These are phyloP conservation scores for Poecile montanus DNA, from an alignment of 2,797 vertebrate genomes.

Conservation along the genomic window DNA sequence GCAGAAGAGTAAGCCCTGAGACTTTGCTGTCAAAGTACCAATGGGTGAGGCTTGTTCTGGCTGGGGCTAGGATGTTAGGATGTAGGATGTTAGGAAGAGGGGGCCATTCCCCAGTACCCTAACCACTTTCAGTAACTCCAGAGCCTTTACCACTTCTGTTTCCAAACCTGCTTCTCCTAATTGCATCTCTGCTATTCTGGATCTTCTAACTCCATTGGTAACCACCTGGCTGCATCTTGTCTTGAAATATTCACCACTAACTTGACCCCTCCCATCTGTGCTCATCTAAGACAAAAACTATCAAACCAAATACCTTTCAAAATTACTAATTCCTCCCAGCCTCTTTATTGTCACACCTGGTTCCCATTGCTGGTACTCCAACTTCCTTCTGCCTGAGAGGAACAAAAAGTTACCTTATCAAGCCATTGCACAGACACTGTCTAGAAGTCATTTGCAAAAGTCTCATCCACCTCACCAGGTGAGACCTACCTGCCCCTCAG, in stretches of 20 bases:
- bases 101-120: neutral
- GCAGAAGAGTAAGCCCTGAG: neutral
- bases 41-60: neutral
- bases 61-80: neutral
- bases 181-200: neutral
- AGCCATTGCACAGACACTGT: neutral
- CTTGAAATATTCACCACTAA: neutral
- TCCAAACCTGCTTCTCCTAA: neutral
- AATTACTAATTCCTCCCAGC: neutral
- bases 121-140: neutral
- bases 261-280: fast-evolving
- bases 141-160: neutral
- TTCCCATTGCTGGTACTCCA: neutral
- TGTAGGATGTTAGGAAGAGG: neutral
- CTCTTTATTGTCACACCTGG: neutral
- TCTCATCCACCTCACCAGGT: neutral
- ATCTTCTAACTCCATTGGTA: neutral
- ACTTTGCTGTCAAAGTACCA: neutral
- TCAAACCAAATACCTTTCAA: neutral
- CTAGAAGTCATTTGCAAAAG: neutral
- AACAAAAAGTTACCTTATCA: neutral
- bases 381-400: neutral
- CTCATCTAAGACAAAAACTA: neutral
- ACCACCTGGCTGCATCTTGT: neutral
- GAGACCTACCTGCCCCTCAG: neutral